Evolutionary conservation across 1,140 invertebrate species (phyloP).

Genomic region (Sycobia sp.): DNA sequence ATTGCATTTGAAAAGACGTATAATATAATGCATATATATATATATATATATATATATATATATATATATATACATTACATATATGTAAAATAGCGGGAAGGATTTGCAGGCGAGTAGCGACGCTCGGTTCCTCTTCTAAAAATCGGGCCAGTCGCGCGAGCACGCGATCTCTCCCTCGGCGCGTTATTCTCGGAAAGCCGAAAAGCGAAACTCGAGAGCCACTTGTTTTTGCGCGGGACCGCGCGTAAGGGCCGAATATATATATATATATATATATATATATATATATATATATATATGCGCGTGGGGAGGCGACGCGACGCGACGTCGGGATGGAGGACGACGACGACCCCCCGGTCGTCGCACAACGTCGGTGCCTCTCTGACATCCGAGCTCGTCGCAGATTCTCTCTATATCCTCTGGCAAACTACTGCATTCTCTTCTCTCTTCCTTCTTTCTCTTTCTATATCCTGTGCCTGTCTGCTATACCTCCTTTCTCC

Average conservation of each 20-base stretch:
- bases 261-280: too few relatives aligned
- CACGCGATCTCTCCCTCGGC: constrained; percentile 26
- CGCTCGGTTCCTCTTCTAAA: too few relatives aligned
- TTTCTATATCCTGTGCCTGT: background rate
- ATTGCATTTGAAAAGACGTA: too few relatives aligned
- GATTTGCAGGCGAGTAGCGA: too few relatives aligned
- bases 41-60: too few relatives aligned
- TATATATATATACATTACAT: too few relatives aligned
- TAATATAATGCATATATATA: too few relatives aligned
- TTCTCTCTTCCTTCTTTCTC: background rate
- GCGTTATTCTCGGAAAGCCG: constrained; percentile 28
- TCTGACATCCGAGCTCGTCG: constrained; percentile 26
- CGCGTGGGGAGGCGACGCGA: too few relatives aligned
- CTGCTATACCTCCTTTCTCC: constrained; percentile 1
- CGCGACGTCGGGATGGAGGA: background rate
- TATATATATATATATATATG: too few relatives aligned
- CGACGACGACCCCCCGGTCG: constrained; percentile 23
- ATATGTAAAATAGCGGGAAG: too few relatives aligned
- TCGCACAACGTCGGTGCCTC: constrained; percentile 1
- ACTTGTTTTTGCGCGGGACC: background rate
- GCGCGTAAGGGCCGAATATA: too few relatives aligned
- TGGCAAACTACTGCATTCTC: background rate
- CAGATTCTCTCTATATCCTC: constrained; percentile 9
- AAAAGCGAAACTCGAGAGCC: constrained; percentile 32
- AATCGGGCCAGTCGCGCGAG: background rate